These are phyloP conservation scores for Xanthia icteritia DNA, from an alignment of 2,888 invertebrate species.

Conservation along the genomic window DNA sequence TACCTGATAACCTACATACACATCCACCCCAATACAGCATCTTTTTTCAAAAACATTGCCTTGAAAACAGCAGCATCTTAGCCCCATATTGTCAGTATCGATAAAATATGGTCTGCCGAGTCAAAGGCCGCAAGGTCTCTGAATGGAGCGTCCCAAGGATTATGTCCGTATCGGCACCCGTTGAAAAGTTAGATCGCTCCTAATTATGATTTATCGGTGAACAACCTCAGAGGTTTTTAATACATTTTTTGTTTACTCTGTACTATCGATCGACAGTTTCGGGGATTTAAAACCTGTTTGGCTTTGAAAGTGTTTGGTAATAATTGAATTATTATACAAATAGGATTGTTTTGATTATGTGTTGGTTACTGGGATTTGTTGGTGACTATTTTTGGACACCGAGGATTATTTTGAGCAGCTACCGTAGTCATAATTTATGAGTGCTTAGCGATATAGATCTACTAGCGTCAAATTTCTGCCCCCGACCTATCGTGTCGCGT, in stretches of 20 bases:
- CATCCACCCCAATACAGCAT: no score
- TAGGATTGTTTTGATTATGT: no score
- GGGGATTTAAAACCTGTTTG: constrained; percentile 50
- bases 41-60: no score
- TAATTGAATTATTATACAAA: constrained; percentile 50
- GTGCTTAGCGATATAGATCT: neutral
- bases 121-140: constrained; percentile 73
- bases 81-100: constrained; percentile 70
- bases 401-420: neutral
- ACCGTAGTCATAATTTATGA: constrained; percentile 15
- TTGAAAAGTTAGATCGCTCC: constrained; percentile 80
- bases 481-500: no score
- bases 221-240: constrained; percentile 46
- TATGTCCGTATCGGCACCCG: constrained; percentile 81
- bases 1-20: no score
- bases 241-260: constrained; percentile 36
- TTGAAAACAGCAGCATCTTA: constrained; percentile 74
- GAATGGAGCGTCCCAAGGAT: constrained; percentile 73
- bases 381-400: neutral
- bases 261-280: constrained; percentile 55
- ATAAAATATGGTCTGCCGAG: constrained; percentile 76
- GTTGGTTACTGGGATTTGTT: neutral
- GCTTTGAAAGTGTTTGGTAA: constrained; percentile 27
- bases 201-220: constrained; percentile 87
- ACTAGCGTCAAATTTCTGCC: no score